These are phyloP conservation scores for Eristalis tenax DNA, from an alignment of 2,888 invertebrate species.

Conservation along the genomic window DNA sequence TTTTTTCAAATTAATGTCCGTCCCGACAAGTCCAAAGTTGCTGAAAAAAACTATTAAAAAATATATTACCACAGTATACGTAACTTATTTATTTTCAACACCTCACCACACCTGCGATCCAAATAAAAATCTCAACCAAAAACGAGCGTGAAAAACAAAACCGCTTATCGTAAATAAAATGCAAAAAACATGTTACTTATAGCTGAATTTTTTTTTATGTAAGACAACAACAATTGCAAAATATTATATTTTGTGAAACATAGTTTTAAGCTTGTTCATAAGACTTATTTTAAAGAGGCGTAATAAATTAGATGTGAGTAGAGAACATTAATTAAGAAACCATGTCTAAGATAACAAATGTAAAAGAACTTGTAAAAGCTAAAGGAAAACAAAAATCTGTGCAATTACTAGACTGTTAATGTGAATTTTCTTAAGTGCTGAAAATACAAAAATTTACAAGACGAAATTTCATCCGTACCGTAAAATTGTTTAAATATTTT, in stretches of 20 bases:
- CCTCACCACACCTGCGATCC: not conserved
- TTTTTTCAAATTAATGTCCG: not conserved
- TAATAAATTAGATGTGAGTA: not conserved
- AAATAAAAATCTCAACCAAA: not conserved
- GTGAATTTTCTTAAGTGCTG: conserved; percentile 17
- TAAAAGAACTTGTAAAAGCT: not conserved
- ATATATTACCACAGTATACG: not conserved
- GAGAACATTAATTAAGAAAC: not conserved
- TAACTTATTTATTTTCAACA: not conserved
- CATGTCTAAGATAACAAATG: conserved; percentile 7
- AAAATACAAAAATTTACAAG: conserved; percentile 5
- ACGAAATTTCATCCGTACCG: conserved; percentile 6
- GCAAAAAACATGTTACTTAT: conserved; percentile 27
- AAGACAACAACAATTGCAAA: conserved; percentile 9
- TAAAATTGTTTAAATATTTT: not conserved
- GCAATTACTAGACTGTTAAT: conserved; percentile 68
- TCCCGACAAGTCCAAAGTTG: not conserved
- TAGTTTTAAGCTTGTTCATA: conserved; percentile 70
- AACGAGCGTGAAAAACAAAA: not conserved
- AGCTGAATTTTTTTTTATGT: conserved; percentile 53
- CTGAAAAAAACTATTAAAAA: not conserved
- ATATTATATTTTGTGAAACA: not conserved
- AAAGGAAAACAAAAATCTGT: conserved; percentile 25
- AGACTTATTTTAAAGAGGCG: conserved; percentile 63
- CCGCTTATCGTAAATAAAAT: not conserved